phyloP scores from a whole-genome alignment of 2,888 invertebrate species.

The Rambutsinella grinnellia region DNA sequence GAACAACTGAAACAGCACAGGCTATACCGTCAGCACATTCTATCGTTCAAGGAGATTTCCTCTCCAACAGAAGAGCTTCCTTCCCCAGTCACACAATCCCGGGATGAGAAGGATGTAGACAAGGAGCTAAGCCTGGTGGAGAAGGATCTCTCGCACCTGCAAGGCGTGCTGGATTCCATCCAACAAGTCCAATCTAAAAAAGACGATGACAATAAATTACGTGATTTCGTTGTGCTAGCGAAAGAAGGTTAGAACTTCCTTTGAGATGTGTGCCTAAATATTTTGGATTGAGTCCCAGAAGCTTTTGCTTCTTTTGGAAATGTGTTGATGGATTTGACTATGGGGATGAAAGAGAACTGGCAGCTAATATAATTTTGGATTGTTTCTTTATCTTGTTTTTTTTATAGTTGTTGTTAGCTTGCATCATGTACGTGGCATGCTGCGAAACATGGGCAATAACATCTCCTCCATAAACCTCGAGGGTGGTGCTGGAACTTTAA shows the following conservation, averaged over 20 bases:
- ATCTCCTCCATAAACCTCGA: slow-evolving; percentile 61
- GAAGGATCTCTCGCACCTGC: slow-evolving; percentile 78
- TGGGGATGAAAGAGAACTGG: slow-evolving; percentile 14
- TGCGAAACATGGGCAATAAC: slow-evolving; percentile 60
- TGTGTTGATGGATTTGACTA: slow-evolving; percentile 12
- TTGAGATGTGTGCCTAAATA: neutral
- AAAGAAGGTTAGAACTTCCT: slow-evolving; percentile 78
- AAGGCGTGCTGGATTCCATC: slow-evolving; percentile 73
- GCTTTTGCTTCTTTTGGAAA: neutral
- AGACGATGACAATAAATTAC: slow-evolving; percentile 70
- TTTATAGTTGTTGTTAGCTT: slow-evolving; percentile 63
- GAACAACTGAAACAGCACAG: slow-evolving; percentile 81
- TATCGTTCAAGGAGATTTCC: slow-evolving; percentile 72
- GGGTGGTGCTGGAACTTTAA: slow-evolving; percentile 71
- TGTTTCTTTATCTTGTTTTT: slow-evolving; percentile 9
- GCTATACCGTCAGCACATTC: slow-evolving; percentile 81
- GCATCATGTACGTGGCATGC: slow-evolving; percentile 61
- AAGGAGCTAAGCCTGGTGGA: slow-evolving; percentile 78
- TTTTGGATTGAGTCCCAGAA: slow-evolving; percentile 1
- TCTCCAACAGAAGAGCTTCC: slow-evolving; percentile 68
- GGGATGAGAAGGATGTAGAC: slow-evolving; percentile 70
- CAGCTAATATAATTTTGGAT: slow-evolving; percentile 25
- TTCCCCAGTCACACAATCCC: slow-evolving; percentile 49
- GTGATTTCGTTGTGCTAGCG: slow-evolving; percentile 78
- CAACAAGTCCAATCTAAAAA: slow-evolving; percentile 67